phyloP scores from a whole-genome alignment of 2,797 vertebrate genomes.

The Phoeniculus purpureus region DNA sequence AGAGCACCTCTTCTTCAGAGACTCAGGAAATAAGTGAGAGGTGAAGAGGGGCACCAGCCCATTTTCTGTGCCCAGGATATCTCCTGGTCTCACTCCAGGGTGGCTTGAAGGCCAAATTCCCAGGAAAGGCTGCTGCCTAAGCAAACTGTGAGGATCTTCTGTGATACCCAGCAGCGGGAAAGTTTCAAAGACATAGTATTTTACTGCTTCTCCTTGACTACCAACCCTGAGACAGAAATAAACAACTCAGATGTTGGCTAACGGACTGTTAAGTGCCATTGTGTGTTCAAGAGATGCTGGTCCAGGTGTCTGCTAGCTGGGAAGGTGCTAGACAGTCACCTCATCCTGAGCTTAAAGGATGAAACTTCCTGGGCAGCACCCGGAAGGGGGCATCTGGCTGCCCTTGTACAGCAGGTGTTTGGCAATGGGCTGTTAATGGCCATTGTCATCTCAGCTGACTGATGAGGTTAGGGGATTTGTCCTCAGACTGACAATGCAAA shows the following conservation, averaged over 20 bases:
- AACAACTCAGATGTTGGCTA: neutral
- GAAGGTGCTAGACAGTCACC: neutral
- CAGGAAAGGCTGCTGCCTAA: accelerated
- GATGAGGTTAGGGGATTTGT: neutral
- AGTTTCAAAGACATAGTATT: neutral
- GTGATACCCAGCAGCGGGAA: neutral
- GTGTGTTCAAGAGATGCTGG: neutral
- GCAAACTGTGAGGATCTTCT: neutral
- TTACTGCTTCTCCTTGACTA: neutral
- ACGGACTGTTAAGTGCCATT: accelerated
- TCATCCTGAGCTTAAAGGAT: accelerated
- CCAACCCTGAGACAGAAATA: neutral
- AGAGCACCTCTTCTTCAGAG: neutral
- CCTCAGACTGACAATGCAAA: neutral
- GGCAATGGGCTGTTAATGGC: accelerated
- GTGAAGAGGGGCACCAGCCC: neutral
- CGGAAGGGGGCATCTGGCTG: neutral
- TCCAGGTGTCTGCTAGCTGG: neutral
- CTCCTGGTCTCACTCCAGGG: neutral
- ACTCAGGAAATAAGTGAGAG: neutral
- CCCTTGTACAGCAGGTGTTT: neutral
- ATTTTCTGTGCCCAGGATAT: neutral
- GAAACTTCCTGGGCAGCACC: neutral
- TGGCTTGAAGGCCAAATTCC: neutral
- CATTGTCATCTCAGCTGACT: neutral